Evolutionary conservation across 2,888 invertebrate species (phyloP).

Genomic region (Bimastos eiseni): DNA sequence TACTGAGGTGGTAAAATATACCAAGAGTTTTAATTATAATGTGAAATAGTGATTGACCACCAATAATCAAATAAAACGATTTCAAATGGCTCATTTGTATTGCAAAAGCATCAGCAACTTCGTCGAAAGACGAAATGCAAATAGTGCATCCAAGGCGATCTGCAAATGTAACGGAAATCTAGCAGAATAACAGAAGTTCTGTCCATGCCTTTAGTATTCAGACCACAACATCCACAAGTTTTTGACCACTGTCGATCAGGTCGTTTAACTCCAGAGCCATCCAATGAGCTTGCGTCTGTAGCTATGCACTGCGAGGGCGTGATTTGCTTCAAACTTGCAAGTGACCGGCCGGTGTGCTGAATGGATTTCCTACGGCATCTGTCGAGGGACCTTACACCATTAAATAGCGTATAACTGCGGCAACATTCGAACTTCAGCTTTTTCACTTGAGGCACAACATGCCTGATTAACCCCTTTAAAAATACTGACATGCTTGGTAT

Average conservation of each 20-base stretch:
- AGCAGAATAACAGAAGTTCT: neutral
- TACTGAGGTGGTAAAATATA: neutral
- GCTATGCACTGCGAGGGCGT: neutral
- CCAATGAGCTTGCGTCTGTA: neutral
- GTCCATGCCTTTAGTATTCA: constrained; percentile 23
- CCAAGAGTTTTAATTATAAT: neutral
- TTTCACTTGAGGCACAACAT: neutral
- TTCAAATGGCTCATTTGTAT: neutral
- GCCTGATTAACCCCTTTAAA: neutral
- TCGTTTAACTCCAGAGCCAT: neutral
- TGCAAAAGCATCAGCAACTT: neutral
- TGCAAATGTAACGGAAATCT: neutral
- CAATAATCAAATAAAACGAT: neutral
- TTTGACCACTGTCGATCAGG: constrained; percentile 10
- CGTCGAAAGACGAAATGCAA: neutral
- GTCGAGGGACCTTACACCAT: neutral
- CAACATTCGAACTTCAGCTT: neutral
- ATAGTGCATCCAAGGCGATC: neutral
- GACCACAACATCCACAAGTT: constrained; percentile 18
- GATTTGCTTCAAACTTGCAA: neutral
- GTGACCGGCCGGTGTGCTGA: neutral
- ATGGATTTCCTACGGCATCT: neutral
- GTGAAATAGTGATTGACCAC: neutral
- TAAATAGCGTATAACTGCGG: neutral
- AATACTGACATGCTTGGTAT: neutral